Conservation (phyloP, 1,140 invertebrate species). For the Lamellibrachia luymesi region DNA sequence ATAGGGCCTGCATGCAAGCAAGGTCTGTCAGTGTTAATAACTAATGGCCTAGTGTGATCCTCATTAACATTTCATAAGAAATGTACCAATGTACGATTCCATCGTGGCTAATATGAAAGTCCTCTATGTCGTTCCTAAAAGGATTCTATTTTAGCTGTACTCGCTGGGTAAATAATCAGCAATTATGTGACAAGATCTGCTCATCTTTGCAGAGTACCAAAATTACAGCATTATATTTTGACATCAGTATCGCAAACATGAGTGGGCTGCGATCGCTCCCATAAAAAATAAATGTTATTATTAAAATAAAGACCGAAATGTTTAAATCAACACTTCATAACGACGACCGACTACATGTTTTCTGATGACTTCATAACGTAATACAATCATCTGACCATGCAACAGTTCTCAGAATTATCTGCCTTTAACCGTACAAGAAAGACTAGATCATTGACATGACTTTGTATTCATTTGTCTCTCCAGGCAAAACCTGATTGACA, state of each 20-base stretch:
- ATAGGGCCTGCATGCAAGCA: not conserved
- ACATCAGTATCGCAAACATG: not conserved
- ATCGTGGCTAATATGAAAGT: not conserved
- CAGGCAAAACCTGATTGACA: not conserved
- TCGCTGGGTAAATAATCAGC: not conserved
- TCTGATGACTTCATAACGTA: not conserved
- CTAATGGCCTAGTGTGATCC: too few relatives aligned
- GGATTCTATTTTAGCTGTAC: not conserved
- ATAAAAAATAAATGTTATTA: too few relatives aligned
- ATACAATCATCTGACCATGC: not conserved
- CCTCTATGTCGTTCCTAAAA: not conserved
- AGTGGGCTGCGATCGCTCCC: not conserved
- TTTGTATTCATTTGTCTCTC: not conserved
- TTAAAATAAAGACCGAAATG: too few relatives aligned
- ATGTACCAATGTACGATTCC: not conserved
- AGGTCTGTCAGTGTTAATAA: not conserved
- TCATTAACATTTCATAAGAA: conserved; percentile 6
- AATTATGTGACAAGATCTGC: not conserved
- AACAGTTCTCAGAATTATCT: not conserved
- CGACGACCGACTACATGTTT: not conserved
- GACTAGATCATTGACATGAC: not conserved
- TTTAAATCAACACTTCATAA: not conserved
- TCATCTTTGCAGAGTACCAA: not conserved
- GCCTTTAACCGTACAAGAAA: not conserved
- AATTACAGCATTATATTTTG: not conserved